phyloP scores from a whole-genome alignment of 1,140 invertebrate genomes.

The Rhynchophorus ferrugineus region DNA sequence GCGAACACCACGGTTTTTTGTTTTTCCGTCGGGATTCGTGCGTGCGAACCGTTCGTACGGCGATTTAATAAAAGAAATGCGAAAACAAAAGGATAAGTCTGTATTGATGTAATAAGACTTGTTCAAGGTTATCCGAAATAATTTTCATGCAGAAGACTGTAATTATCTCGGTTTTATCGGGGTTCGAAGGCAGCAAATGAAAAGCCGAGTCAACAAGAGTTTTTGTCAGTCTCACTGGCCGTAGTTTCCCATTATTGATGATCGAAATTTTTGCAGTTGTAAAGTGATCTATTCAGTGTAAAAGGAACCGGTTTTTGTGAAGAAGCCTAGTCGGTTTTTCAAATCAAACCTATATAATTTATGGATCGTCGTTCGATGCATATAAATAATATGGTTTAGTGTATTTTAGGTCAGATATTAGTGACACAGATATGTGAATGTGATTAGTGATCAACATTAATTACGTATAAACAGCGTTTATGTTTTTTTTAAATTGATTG shows the following conservation, averaged over 20 bases:
- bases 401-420: too few relatives aligned
- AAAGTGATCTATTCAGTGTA: constrained; percentile 8
- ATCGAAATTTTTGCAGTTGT: not conserved
- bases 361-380: too few relatives aligned
- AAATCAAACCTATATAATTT: too few relatives aligned
- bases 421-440: too few relatives aligned
- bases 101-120: constrained; percentile 24
- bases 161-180: constrained; percentile 12
- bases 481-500: too few relatives aligned
- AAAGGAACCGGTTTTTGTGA: constrained; percentile 19
- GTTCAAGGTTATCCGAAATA: constrained; percentile 28
- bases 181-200: not conserved
- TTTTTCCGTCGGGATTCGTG: too few relatives aligned
- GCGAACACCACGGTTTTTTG: not conserved
- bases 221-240: too few relatives aligned
- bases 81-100: constrained; percentile 17
- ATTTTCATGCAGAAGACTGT: constrained; percentile 9
- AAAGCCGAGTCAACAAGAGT: not conserved
- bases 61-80: not conserved
- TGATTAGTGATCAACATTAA: too few relatives aligned
- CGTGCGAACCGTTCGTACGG: too few relatives aligned
- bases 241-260: too few relatives aligned
- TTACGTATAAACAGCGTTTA: too few relatives aligned
- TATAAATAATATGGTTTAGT: too few relatives aligned
- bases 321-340: constrained; percentile 2